A percentile compares a stretch with the other conserved stretches of the same genome.
Conservation (phyloP, 2,113 vertebrate species). For the Chlorodrepanis virens region DNA sequence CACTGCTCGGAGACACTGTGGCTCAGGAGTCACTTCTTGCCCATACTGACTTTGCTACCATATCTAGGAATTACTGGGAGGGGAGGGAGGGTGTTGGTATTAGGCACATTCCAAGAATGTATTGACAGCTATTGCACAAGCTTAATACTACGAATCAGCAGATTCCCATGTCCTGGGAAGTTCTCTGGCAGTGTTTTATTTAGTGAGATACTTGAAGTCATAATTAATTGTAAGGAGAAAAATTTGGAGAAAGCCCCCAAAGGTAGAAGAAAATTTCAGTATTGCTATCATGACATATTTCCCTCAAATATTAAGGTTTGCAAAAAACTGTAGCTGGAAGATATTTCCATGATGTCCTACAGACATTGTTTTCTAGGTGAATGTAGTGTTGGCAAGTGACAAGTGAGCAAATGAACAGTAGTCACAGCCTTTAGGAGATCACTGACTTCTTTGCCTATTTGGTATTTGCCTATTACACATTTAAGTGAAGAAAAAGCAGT, state of each 20-base stretch:
- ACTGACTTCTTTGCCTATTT: neutral
- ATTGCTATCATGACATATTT: neutral
- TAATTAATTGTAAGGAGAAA: neutral
- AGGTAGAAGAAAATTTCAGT: neutral
- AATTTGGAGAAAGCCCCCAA: neutral
- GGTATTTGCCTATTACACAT: neutral
- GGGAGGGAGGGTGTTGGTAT: neutral
- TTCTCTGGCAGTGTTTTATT: neutral
- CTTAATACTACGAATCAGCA: neutral
- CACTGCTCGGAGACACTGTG: accelerated
- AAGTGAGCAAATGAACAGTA: neutral
- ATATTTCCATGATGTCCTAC: neutral
- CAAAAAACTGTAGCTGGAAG: neutral
- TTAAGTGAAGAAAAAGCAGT: neutral
- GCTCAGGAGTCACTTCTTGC: neutral
- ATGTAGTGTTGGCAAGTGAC: neutral
- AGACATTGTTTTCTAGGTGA: neutral
- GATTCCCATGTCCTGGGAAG: neutral
- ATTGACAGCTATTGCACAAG: neutral
- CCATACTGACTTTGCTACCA: neutral
- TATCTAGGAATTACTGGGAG: neutral
- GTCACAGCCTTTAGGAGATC: neutral
- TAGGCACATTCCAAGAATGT: neutral
- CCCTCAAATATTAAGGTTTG: neutral
- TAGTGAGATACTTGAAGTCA: neutral